Percentiles rank a stretch among this genome's conserved stretches.
Evolutionary conservation across 2,113 vertebrate genomes (phyloP).

Genomic region (Vulpes ferrilata): DNA sequence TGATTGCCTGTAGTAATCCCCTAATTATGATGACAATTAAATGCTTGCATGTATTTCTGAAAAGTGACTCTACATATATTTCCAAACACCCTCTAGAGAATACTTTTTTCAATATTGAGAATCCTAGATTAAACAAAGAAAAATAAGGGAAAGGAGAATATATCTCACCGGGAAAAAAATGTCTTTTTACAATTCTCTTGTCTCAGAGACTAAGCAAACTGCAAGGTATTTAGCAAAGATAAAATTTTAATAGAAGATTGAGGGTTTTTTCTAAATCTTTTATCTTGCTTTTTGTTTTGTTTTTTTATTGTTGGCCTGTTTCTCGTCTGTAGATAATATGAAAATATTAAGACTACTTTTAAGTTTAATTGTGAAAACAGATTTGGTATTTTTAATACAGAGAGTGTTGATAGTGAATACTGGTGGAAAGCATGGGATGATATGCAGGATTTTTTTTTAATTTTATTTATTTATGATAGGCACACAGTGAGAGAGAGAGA

Average conservation of each 20-base stretch:
- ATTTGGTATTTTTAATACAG: conserved; percentile 26
- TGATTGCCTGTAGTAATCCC: too few species aligned
- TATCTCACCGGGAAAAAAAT: background rate
- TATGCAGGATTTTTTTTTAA: background rate
- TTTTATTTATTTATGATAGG: too few species aligned
- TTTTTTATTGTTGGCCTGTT: background rate
- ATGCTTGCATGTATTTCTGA: background rate
- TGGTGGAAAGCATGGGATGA: background rate
- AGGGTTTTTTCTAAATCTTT: background rate
- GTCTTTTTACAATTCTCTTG: background rate
- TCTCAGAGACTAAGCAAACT: background rate
- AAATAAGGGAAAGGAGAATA: background rate
- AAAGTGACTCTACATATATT: background rate
- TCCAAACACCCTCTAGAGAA: background rate
- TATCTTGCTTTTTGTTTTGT: background rate
- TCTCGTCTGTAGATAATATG: background rate
- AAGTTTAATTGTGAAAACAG: background rate
- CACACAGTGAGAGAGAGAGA: too few species aligned
- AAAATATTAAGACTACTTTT: conserved; percentile 35
- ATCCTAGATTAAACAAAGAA: background rate
- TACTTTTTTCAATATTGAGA: background rate
- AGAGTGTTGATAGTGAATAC: background rate
- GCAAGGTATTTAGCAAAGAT: background rate
- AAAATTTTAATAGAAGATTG: conserved; percentile 16
- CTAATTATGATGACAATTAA: background rate